phyloP scores from a whole-genome alignment of 2,113 vertebrate species.

The Melospiza melodia region DNA sequence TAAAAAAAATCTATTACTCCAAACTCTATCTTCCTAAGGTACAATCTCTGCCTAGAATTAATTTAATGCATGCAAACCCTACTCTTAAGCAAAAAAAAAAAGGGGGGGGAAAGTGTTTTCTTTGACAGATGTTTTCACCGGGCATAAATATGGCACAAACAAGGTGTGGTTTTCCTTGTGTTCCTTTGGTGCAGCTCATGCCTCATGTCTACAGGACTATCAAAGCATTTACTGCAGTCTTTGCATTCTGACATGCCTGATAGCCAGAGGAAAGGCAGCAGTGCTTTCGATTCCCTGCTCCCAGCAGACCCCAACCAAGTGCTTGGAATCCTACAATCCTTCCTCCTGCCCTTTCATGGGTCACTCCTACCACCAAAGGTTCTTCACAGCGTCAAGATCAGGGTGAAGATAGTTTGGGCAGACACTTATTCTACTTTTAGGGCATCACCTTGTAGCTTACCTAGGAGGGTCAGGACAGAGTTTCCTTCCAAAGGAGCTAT shows the following conservation, averaged over 20 bases:
- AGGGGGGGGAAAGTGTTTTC: rapidly evolving
- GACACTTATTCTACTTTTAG: background rate
- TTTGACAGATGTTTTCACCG: background rate
- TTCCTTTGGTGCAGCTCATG: background rate
- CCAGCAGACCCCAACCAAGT: background rate
- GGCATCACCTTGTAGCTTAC: background rate
- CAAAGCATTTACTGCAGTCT: background rate
- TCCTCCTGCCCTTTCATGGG: background rate
- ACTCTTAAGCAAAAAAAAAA: background rate
- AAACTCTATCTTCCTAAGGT: background rate
- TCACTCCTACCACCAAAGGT: background rate
- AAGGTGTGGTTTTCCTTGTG: background rate
- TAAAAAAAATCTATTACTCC: background rate
- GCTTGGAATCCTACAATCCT: background rate
- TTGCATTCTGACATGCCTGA: background rate
- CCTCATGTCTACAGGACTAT: background rate
- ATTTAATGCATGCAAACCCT: background rate
- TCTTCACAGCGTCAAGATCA: background rate
- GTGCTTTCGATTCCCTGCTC: background rate
- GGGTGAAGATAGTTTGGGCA: background rate
- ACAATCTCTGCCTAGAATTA: background rate
- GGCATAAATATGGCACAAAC: background rate
- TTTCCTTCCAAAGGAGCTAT: background rate
- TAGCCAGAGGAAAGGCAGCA: background rate
- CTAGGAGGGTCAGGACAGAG: background rate